Base-by-base conservation (phyloP, 2,797 vertebrate species). In the Hippocampus kuda region DNA sequence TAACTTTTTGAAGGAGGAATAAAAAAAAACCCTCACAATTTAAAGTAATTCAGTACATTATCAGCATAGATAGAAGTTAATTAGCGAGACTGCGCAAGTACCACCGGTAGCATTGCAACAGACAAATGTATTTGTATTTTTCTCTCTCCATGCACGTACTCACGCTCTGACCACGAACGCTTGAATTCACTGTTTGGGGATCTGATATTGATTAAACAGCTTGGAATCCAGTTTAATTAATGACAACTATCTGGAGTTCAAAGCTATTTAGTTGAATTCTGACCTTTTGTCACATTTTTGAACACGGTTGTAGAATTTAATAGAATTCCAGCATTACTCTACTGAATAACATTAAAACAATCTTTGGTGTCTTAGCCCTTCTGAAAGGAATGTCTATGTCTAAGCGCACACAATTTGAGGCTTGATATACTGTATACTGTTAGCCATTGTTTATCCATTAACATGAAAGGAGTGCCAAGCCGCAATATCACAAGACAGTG, bases 1-100 rank as follows among this genome's bases (percentile, higher is more conserved):
- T 86, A 84, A 87, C 89, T 88, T 87, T 86, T 81, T 81, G 89
- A 91, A 61, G 18, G 59, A 16, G 16, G 16, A 34, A 34, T 91
- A 89, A 34, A 38, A 91, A 89, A 85, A 49, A 90, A 34, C 34
- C 34, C 34, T 90, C 88, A 88, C 87, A 89, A 88, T 86, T 87
- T 89, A 88, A 91, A 91, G 89, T 90, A 92, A 91, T 92, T 91
- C 91, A 90, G 88, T 87, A 88, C 87, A 91, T 91, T 91, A 91
- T 91, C 88, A 89, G 89, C 84, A 79, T 72, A 75, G 85, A 79
- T 72, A 75, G 85, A 88, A 88, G 89, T 91, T 91, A 92, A 92
- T 91, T 91, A 88, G 87, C 75, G 82, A 84, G 87, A 89, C 88
- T 72, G 81, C 74, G 77, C 80, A 73, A 70, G 82, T 79, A 79